Evolutionary conservation across 1,140 invertebrate genomes (phyloP).

Genomic region (Drosophila micromelanica): DNA sequence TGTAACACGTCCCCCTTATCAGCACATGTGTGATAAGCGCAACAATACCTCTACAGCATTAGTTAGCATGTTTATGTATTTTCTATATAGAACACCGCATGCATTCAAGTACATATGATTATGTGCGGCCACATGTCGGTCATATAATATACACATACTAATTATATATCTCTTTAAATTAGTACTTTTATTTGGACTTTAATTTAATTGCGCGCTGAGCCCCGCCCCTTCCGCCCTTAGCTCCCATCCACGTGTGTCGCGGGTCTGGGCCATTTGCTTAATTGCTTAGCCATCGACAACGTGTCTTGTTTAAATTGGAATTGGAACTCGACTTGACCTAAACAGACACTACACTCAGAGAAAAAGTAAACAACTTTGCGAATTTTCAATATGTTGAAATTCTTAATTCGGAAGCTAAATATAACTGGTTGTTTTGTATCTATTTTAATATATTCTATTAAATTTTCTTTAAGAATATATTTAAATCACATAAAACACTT

Average conservation of each 20-base stretch:
- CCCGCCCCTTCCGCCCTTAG: not conserved
- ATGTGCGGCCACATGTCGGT: not conserved
- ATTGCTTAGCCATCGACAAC: slow-evolving; percentile 33
- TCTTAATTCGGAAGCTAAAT: too few relatives aligned
- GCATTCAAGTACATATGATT: not conserved
- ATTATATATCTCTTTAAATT: slow-evolving; percentile 16
- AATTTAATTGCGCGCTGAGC: slow-evolving; percentile 12
- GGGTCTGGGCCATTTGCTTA: slow-evolving; percentile 33
- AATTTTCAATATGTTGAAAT: not conserved
- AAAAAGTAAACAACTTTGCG: not conserved
- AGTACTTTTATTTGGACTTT: slow-evolving; percentile 31
- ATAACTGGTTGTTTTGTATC: too few relatives aligned
- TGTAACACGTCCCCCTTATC: slow-evolving; percentile 33
- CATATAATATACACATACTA: not conserved
- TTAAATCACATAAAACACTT: too few relatives aligned
- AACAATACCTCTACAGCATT: slow-evolving; percentile 29
- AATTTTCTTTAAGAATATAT: too few relatives aligned
- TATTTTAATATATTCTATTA: too few relatives aligned
- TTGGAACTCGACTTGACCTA: not conserved
- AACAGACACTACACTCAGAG: not conserved
- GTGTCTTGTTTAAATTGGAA: slow-evolving; percentile 13
- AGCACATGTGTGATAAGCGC: slow-evolving; percentile 38
- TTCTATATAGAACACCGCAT: slow-evolving; percentile 1
- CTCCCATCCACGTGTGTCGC: not conserved
- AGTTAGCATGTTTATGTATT: slow-evolving; percentile 14